These are phyloP conservation scores for Hystrix brachyura DNA, from an alignment of 2,113 vertebrate genomes.

Conservation along the genomic window DNA sequence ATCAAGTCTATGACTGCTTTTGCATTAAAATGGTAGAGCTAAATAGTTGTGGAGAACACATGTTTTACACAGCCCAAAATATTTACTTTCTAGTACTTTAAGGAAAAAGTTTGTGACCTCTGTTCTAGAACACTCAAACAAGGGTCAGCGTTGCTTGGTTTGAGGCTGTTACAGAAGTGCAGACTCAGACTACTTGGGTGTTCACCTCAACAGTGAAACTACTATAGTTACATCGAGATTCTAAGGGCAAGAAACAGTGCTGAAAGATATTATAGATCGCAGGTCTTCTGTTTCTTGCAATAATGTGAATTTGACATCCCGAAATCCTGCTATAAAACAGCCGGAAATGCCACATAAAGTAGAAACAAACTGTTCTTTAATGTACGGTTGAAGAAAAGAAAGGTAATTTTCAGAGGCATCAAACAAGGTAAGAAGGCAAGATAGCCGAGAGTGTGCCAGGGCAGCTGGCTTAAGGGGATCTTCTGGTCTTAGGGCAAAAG, in stretches of 20 bases:
- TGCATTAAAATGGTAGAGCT: background rate
- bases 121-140: background rate
- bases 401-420: conserved; percentile 18
- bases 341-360: background rate
- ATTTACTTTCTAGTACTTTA: background rate
- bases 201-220: conserved; percentile 7
- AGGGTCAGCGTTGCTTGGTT: conserved; percentile 6
- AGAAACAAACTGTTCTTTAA: conserved; percentile 1
- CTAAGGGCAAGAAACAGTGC: conserved; percentile 25
- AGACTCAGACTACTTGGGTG: background rate
- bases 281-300: background rate
- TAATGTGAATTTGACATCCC: background rate
- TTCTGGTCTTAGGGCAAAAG: background rate
- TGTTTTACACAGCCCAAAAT: background rate
- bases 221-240: background rate
- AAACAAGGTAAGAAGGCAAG: background rate
- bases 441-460: background rate
- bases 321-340: conserved; percentile 25
- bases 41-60: background rate
- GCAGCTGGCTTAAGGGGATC: background rate
- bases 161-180: background rate
- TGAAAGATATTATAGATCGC: background rate
- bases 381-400: background rate
- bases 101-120: background rate
- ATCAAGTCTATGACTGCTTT: background rate